Evolutionary conservation across 2,888 invertebrate species (phyloP).

Genomic region (Enchytraeus crypticus): DNA sequence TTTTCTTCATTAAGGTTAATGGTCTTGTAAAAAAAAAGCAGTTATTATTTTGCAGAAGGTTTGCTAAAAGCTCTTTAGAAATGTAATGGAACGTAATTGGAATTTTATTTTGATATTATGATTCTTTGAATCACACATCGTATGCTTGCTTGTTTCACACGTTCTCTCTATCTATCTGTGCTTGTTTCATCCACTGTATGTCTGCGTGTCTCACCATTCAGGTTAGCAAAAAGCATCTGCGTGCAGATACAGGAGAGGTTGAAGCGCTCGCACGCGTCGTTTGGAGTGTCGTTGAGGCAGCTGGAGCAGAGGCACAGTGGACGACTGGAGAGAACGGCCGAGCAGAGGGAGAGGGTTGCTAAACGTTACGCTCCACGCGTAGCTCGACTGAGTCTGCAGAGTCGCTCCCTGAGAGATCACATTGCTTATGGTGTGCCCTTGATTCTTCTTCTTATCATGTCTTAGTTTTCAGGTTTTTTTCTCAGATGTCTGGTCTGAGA

Average conservation of each 20-base stretch:
- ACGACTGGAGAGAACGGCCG: conserved; percentile 69
- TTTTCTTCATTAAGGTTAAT: too few relatives aligned
- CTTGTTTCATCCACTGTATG: conserved; percentile 63
- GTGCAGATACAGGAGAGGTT: conserved; percentile 68
- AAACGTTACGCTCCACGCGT: conserved; percentile 71
- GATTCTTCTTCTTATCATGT: not conserved
- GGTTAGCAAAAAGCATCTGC: conserved; percentile 65
- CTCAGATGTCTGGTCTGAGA: not conserved
- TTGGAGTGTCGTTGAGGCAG: conserved; percentile 63
- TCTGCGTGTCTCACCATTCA: conserved; percentile 48
- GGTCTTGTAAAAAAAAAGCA: too few relatives aligned
- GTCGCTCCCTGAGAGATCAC: conserved; percentile 70
- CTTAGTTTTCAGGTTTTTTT: not conserved
- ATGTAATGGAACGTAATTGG: too few relatives aligned
- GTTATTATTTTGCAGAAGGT: too few relatives aligned
- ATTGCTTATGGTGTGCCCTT: conserved; percentile 61
- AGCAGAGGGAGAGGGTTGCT: conserved; percentile 56
- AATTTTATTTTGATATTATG: too few relatives aligned
- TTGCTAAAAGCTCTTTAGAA: too few relatives aligned
- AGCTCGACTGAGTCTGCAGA: conserved; percentile 71
- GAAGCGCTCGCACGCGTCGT: conserved; percentile 67
- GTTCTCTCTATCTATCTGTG: conserved; percentile 63
- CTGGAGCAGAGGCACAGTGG: conserved; percentile 54
- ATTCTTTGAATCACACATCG: too few relatives aligned
- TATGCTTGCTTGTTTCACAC: too few relatives aligned